These are phyloP conservation scores for Corythornis leucogaster DNA, from an alignment of 2,797 vertebrate genomes.

Conservation along the genomic window DNA sequence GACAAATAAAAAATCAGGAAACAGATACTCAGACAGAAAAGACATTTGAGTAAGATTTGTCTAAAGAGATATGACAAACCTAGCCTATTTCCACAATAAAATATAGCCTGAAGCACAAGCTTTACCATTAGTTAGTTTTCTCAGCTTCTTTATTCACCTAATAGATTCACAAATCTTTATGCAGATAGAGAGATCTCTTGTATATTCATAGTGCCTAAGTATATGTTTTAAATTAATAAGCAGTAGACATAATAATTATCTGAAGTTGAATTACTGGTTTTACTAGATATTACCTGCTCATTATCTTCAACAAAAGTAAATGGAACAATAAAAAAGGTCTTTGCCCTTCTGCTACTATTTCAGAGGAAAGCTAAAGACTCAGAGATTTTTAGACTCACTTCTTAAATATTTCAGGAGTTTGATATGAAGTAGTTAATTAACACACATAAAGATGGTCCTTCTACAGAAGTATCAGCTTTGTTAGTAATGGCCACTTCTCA, in stretches of 20 bases:
- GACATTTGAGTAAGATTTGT: neutral
- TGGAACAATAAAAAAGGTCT: neutral
- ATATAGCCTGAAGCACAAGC: neutral
- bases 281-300: neutral
- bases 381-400: neutral
- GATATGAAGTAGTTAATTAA: neutral
- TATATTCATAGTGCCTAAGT: neutral
- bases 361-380: neutral
- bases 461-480: neutral
- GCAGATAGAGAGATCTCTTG: neutral
- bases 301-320: neutral
- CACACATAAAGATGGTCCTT: neutral
- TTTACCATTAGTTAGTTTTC: neutral
- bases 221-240: neutral
- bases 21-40: neutral
- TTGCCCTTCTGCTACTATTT: neutral
- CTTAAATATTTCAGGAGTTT: neutral
- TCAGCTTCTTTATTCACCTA: neutral
- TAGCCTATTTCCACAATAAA: neutral
- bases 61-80: neutral
- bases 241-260: neutral
- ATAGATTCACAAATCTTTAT: neutral
- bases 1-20: neutral
- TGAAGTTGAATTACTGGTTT: neutral
- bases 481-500: neutral